Conservation (phyloP, 2,888 invertebrate genomes). For the Calameuta pallipes region DNA sequence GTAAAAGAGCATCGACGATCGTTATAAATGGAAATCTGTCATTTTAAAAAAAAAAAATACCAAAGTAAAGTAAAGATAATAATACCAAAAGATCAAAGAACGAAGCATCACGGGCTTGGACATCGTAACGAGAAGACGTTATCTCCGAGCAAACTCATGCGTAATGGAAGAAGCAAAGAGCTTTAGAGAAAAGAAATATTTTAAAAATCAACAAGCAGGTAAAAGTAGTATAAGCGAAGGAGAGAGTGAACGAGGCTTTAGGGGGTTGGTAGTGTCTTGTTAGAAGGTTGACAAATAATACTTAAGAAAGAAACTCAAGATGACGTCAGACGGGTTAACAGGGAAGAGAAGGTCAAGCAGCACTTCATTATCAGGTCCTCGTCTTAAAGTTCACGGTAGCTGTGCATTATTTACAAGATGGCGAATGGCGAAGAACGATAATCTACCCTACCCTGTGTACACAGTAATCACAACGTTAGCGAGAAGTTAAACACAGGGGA, state of each 20-base stretch:
- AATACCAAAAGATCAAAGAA: neutral
- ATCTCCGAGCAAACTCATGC: neutral
- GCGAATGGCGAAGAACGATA: neutral
- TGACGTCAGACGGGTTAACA: neutral
- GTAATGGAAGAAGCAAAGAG: neutral
- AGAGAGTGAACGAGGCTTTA: neutral
- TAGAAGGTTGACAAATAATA: neutral
- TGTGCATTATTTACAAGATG: neutral
- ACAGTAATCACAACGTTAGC: neutral
- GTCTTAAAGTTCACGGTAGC: neutral
- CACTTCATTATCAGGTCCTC: conserved; percentile 13
- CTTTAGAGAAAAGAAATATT: neutral
- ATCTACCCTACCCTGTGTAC: neutral
- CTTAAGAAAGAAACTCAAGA: neutral
- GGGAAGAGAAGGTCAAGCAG: conserved; percentile 33
- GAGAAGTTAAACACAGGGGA: neutral
- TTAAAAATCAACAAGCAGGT: neutral
- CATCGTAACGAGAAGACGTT: neutral
- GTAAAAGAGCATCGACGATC: neutral
- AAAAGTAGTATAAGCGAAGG: neutral
- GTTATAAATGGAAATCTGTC: neutral
- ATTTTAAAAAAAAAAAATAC: neutral
- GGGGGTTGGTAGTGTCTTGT: neutral
- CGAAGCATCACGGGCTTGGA: neutral
- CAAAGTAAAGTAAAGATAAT: neutral